Conservation (phyloP, 1,140 invertebrate genomes). For the Calephelis nemesis region DNA sequence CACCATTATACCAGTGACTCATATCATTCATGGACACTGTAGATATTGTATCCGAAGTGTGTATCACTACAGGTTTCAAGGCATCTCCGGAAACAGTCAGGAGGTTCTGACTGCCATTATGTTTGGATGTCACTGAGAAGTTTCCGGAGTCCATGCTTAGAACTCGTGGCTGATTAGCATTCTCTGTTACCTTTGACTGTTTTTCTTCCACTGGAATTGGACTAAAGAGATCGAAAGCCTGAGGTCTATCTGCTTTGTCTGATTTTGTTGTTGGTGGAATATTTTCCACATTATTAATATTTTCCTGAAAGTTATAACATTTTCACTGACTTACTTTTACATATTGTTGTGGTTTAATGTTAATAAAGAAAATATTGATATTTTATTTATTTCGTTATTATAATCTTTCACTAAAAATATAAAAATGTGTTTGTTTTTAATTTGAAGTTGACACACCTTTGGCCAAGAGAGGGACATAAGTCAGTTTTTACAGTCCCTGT, state of each 20-base stretch:
- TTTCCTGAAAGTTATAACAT: conserved; percentile 44
- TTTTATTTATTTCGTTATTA: too few relatives aligned
- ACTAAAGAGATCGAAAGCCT: conserved; percentile 77
- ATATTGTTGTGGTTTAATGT: too few relatives aligned
- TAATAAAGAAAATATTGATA: too few relatives aligned
- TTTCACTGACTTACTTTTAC: neutral
- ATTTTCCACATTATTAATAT: conserved; percentile 39
- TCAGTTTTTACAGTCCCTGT: too few relatives aligned
- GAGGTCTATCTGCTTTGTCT: conserved; percentile 50
- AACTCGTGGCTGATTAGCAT: conserved; percentile 51
- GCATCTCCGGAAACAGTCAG: conserved; percentile 62
- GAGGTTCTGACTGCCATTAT: conserved; percentile 44
- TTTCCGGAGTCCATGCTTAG: conserved; percentile 70
- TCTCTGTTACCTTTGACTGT: conserved; percentile 52
- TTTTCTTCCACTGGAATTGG: conserved; percentile 72
- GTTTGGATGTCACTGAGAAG: conserved; percentile 64
- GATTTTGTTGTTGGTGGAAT: conserved; percentile 33
- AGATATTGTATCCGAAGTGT: conserved; percentile 67
- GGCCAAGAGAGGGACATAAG: too few relatives aligned
- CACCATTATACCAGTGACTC: conserved; percentile 80
- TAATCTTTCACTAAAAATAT: too few relatives aligned
- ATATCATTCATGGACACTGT: conserved; percentile 80
- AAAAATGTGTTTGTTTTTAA: too few relatives aligned
- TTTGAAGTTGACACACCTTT: too few relatives aligned
- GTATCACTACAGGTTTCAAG: conserved; percentile 58